A percentile compares a stretch with the other conserved stretches of the same genome.
Evolutionary conservation across 2,797 vertebrate species (phyloP).

Genomic region (Anableps anableps): DNA sequence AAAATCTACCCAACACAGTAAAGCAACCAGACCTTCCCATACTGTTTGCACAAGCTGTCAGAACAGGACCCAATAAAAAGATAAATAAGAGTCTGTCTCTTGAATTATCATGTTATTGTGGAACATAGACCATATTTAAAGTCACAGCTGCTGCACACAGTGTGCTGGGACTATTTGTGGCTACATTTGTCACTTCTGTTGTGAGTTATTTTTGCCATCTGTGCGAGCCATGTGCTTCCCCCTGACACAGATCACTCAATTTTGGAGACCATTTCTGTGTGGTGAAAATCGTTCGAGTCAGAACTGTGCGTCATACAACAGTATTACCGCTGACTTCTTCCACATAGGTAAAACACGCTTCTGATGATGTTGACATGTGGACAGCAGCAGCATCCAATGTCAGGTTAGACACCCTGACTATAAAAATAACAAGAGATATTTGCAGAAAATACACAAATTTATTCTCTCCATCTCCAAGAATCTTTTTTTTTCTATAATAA

Average conservation of each 20-base stretch:
- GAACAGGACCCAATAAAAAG: not conserved
- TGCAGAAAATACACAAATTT: slow-evolving; percentile 77
- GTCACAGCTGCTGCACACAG: not conserved
- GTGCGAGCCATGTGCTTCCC: slow-evolving; percentile 32
- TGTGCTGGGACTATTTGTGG: slow-evolving; percentile 41
- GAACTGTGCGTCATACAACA: slow-evolving; percentile 56
- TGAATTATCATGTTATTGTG: not conserved
- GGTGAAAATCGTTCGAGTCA: slow-evolving; percentile 61
- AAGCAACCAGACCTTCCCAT: not conserved
- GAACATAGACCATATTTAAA: slow-evolving; percentile 7
- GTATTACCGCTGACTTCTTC: slow-evolving; percentile 69
- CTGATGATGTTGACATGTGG: slow-evolving; percentile 66
- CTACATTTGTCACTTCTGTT: slow-evolving; percentile 48
- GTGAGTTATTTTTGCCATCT: slow-evolving; percentile 41
- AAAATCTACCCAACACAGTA: not conserved
- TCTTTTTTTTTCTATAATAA: slow-evolving; percentile 82
- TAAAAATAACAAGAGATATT: slow-evolving; percentile 62
- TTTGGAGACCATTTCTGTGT: slow-evolving; percentile 53
- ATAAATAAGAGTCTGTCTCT: not conserved
- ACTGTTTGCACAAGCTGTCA: slow-evolving; percentile 1
- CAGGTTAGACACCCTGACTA: slow-evolving; percentile 75
- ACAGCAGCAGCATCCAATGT: slow-evolving; percentile 73
- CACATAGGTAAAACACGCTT: slow-evolving; percentile 62
- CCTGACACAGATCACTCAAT: slow-evolving; percentile 67
- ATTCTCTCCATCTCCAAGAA: slow-evolving; percentile 66